Evolutionary conservation across 2,113 vertebrate species (phyloP).

Genomic region (Candoia aspera): DNA sequence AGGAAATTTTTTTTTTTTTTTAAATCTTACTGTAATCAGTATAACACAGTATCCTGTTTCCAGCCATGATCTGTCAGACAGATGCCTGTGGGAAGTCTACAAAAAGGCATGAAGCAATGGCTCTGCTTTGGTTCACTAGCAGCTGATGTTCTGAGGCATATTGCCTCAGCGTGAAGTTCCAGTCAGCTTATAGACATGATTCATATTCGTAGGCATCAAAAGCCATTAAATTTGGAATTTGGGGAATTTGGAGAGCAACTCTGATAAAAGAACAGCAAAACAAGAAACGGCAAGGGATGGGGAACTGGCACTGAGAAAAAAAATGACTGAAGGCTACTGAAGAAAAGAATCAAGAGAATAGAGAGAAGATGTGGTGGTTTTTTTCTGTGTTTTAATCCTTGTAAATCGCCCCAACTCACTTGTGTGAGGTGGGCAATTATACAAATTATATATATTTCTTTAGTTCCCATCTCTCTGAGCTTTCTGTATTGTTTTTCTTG

Average conservation of each 20-base stretch:
- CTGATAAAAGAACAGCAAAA: not conserved
- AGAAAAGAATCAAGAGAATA: not conserved
- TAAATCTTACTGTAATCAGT: not conserved
- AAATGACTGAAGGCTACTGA: not conserved
- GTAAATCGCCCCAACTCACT: not conserved
- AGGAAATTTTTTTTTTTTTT: not conserved
- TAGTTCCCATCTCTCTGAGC: not conserved
- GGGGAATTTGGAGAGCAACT: not conserved
- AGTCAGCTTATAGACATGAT: not conserved
- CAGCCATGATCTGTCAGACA: not conserved
- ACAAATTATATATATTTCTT: not conserved
- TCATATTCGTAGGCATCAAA: not conserved
- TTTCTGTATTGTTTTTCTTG: not conserved
- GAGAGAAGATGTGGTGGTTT: not conserved
- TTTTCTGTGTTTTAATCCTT: not conserved
- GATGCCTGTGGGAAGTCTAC: not conserved
- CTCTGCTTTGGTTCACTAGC: not conserved
- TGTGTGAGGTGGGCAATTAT: not conserved
- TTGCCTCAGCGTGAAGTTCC: not conserved
- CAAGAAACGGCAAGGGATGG: not conserved
- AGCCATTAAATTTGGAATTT: not conserved
- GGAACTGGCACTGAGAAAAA: not conserved
- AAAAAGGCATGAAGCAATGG: not conserved
- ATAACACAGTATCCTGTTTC: not conserved
- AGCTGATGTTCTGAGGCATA: not conserved